Evolutionary conservation across 1,140 invertebrate genomes (phyloP).

Genomic region (Rhagoletis zephyria): DNA sequence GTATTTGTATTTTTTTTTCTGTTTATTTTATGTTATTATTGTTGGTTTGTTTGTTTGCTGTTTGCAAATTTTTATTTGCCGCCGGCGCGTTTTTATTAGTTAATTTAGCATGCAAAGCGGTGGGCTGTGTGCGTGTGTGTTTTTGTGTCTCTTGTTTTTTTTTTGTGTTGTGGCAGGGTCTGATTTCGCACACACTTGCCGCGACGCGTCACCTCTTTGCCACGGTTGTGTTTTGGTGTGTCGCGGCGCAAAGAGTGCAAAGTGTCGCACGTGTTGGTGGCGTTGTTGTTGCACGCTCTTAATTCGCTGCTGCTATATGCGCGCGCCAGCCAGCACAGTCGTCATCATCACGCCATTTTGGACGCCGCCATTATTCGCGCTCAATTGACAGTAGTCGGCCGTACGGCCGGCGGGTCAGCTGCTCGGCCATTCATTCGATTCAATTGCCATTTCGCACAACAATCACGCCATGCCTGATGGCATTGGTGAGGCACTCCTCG

Average conservation of each 20-base stretch:
- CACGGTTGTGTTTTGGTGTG: too few relatives aligned
- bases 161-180: neutral
- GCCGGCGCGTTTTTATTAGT: constrained; percentile 44
- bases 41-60: neutral
- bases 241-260: neutral
- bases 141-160: neutral
- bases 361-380: constrained; percentile 47
- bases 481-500: neutral
- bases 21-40: neutral
- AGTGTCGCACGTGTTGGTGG: neutral
- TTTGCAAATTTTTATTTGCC: constrained; percentile 35
- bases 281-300: neutral
- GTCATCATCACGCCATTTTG: constrained; percentile 51
- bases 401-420: neutral
- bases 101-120: constrained; percentile 36
- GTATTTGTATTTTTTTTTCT: neutral
- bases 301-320: neutral
- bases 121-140: neutral
- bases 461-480: neutral
- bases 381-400: constrained; percentile 48
- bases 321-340: neutral
- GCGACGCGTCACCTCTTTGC: too few relatives aligned
- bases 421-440: neutral
- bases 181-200: neutral
- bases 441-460: neutral